Evolutionary conservation across 2,113 vertebrate species (phyloP).

Genomic region (Carlito syrichta): DNA sequence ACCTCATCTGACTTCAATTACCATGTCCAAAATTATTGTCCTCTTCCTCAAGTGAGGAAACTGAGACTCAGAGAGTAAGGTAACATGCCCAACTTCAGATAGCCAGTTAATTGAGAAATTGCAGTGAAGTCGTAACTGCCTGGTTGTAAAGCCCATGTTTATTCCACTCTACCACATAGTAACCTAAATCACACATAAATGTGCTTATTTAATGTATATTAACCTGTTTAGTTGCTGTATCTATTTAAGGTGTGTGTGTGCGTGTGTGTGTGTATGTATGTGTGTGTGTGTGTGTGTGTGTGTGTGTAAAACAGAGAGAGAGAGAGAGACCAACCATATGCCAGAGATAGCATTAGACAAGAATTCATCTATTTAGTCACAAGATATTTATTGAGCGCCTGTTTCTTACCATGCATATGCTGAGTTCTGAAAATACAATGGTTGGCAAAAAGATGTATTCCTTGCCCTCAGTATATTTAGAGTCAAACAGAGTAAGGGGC

Average conservation of each 20-base stretch:
- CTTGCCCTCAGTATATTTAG: background rate
- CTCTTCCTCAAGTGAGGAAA: background rate
- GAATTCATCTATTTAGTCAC: background rate
- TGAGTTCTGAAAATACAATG: background rate
- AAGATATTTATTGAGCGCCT: background rate
- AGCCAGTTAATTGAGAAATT: background rate
- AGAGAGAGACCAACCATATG: background rate
- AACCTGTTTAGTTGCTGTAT: background rate
- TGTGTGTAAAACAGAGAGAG: no score
- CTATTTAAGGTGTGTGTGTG: background rate
- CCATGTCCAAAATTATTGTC: background rate
- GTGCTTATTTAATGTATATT: background rate
- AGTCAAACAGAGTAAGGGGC: background rate
- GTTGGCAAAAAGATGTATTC: background rate
- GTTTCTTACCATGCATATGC: background rate
- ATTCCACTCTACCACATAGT: background rate
- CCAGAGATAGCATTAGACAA: background rate
- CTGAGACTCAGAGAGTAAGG: background rate
- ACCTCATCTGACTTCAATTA: background rate
- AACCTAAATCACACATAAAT: background rate
- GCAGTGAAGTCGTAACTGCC: background rate
- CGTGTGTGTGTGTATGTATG: background rate
- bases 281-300: no score
- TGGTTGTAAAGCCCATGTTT: background rate
- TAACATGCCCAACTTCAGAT: background rate